These are phyloP conservation scores for Papilio glaucus DNA, from an alignment of 1,140 invertebrate genomes.

Conservation along the genomic window DNA sequence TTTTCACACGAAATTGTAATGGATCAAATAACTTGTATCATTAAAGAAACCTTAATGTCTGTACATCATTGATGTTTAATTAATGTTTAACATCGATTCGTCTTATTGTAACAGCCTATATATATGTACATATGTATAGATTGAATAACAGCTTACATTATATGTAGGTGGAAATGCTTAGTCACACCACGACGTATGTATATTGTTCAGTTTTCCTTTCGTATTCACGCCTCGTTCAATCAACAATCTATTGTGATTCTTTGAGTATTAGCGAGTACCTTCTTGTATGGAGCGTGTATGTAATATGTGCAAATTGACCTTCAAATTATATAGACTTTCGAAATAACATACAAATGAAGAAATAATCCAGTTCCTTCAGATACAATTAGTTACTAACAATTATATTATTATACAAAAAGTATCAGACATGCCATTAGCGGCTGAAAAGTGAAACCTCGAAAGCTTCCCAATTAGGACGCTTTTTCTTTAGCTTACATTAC, in stretches of 20 bases:
- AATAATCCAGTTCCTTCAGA: not conserved
- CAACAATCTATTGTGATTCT: constrained; percentile 20
- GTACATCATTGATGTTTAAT: too few relatives aligned
- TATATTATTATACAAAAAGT: too few relatives aligned
- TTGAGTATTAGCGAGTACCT: constrained; percentile 14
- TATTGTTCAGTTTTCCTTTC: constrained; percentile 25
- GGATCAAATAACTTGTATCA: too few relatives aligned
- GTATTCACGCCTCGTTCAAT: constrained; percentile 9
- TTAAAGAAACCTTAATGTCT: too few relatives aligned
- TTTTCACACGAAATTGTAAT: too few relatives aligned
- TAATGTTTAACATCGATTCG: too few relatives aligned
- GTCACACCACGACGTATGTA: constrained; percentile 21
- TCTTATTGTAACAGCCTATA: not conserved
- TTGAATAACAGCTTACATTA: not conserved
- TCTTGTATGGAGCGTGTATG: not conserved
- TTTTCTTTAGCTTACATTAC: too few relatives aligned
- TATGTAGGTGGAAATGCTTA: constrained; percentile 21
- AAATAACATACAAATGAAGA: not conserved
- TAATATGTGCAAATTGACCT: constrained; percentile 6
- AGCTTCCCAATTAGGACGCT: too few relatives aligned
- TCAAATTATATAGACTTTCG: not conserved
- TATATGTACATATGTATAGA: not conserved
- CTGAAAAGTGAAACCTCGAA: too few relatives aligned
- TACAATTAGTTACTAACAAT: not conserved
- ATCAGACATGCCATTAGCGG: too few relatives aligned